Evolutionary conservation across 1,140 invertebrate genomes (phyloP), one percentile per base, ranked within the genome.

Genomic region (Stegodyphus mimosarum): DNA sequence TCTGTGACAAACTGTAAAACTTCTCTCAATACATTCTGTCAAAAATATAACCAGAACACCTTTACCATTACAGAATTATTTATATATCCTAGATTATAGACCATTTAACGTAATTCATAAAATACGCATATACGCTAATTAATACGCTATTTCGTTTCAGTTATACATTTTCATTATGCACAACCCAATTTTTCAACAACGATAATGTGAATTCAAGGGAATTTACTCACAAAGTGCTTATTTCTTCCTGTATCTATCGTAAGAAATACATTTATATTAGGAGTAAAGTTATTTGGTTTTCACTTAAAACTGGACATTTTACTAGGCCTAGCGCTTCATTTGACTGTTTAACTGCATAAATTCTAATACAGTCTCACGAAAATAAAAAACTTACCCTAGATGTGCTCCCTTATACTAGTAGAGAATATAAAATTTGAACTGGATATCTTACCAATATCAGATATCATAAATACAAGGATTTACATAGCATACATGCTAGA

Each of bases 201-300:
- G 74, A 49, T 60, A 83, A 66, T 74, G 80, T 83, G 78, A 81
- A 74, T 51, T 83, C 51, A 67, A 53, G 55, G 78, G 69, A 81
- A 60, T 83, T 83, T 74, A 83, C 70, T 72, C 74, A 66, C 48
- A 52, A 83, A 64, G 80, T 83, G 80, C 80, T 66, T 64, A 66
- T 55, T 60, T 55, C 33, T 53, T 74, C 49, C 49, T 66, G 7
- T 51, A 74, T 33, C 71, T 74, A 83, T 74, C 60, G 63, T 74
- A 48, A 74, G 66, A 83, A 83, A 83, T 67, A 74, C 71, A 83
- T 83, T 64, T 53, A 83, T 83, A 74, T n/a, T 74, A 74, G 71
- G 80, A 83, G 80, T 74, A 83, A 83, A 73, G n/a, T 33, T 74
- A 72, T 72, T 49, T 33, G 33, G 33, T 33, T 33, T 33, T 33